A percentile compares a stretch with the other conserved stretches of the same genome.
These are phyloP conservation scores for Emmelina monodactyla DNA, from an alignment of 2,888 invertebrate species.

Conservation along the genomic window DNA sequence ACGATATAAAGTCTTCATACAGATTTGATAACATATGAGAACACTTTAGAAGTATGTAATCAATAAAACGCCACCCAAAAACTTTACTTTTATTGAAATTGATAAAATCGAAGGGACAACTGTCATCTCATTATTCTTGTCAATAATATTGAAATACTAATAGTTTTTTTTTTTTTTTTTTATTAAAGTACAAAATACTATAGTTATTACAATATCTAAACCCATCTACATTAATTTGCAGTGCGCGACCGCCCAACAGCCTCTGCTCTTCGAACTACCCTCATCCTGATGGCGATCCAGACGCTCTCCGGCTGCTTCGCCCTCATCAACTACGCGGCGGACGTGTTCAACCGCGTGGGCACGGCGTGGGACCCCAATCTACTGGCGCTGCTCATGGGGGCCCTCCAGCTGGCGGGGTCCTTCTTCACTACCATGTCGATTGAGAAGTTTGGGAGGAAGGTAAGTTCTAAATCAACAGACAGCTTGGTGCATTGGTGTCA, in stretches of 20 bases:
- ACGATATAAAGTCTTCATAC: no score
- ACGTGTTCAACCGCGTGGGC: slow-evolving; percentile 49
- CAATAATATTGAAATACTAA: background rate
- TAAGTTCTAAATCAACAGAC: no score
- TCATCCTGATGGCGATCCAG: slow-evolving; percentile 39
- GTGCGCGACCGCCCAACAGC: slow-evolving; percentile 35
- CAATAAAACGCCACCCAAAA: no score
- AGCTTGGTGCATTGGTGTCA: no score
- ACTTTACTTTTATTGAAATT: no score
- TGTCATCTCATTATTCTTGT: no score
- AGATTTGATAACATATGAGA: no score
- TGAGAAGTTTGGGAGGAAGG: slow-evolving; percentile 45
- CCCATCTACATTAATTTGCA: no score
- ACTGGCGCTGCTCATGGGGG: slow-evolving; percentile 34
- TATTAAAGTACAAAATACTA: background rate
- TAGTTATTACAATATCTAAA: background rate
- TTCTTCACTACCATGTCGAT: slow-evolving; percentile 40
- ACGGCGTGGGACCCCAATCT: slow-evolving; percentile 57
- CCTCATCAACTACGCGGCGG: slow-evolving; percentile 45
- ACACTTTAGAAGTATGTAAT: no score
- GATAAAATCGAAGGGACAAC: no score
- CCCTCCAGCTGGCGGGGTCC: slow-evolving; percentile 36
- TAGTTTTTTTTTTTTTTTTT: no score
- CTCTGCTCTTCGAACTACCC: slow-evolving; percentile 36
- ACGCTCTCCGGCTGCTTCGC: slow-evolving; percentile 48